Evolutionary conservation across 1,140 invertebrate species (phyloP).

Genomic region (Parasteatoda tepidariorum): DNA sequence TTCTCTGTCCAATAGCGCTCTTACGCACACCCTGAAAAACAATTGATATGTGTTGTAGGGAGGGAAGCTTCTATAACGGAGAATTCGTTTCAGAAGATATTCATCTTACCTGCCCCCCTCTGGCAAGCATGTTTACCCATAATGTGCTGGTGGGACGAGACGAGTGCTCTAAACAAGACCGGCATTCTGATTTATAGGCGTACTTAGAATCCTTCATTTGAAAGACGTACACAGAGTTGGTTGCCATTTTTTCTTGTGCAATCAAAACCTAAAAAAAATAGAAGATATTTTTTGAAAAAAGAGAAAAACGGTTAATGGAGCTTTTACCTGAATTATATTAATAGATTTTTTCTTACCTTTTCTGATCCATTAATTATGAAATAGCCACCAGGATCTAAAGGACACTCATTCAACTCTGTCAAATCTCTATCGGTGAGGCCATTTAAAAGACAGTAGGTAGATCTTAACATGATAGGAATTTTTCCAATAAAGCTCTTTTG

Average conservation of each 20-base stretch:
- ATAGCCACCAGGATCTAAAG: slow-evolving; percentile 96
- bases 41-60: not conserved
- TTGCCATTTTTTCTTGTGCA: slow-evolving; percentile 99
- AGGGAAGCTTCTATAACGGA: not conserved
- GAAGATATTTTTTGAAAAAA: not conserved
- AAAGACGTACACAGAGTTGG: slow-evolving; percentile 99
- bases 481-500: slow-evolving; percentile 99
- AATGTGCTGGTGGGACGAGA: slow-evolving; percentile 94
- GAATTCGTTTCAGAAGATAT: not conserved
- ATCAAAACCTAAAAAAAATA: slow-evolving; percentile 78
- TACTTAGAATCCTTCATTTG: slow-evolving; percentile 96
- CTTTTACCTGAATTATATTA: not conserved
- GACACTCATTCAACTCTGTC: slow-evolving; percentile 98
- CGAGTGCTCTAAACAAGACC: slow-evolving; percentile 94
- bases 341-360: slow-evolving; percentile 75
- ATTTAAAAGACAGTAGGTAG: slow-evolving; percentile 94
- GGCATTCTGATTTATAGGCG: slow-evolving; percentile 95
- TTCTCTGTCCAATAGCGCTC: slow-evolving; percentile 96
- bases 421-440: slow-evolving; percentile 97
- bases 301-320: not conserved
- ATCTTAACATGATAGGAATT: slow-evolving; percentile 99
- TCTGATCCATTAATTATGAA: slow-evolving; percentile 97
- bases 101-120: slow-evolving; percentile 79
- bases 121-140: slow-evolving; percentile 99
- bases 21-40: slow-evolving; percentile 87